These are phyloP conservation scores for Notiomystis cincta DNA, from an alignment of 2,113 vertebrate genomes.

Conservation along the genomic window DNA sequence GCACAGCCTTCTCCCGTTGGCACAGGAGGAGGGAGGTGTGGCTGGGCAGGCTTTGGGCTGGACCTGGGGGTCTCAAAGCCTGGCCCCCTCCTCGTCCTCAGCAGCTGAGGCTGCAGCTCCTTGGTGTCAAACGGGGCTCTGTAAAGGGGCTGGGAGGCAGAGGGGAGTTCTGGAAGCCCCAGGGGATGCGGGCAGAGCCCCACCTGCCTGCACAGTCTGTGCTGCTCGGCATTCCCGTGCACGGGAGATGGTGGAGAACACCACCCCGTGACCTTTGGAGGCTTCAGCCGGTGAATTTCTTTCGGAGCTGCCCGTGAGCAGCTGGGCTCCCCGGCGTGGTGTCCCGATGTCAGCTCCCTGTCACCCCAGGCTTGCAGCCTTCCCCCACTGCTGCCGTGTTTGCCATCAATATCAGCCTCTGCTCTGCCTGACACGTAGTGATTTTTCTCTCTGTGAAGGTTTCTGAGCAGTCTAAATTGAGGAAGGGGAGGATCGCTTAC, in stretches of 20 bases:
- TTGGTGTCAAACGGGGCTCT: fast-evolving
- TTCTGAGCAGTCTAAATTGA: conserved; percentile 3
- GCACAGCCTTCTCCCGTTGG: neutral
- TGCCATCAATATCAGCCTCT: neutral
- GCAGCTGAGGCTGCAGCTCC: neutral
- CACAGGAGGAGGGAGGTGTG: fast-evolving
- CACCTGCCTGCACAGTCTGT: fast-evolving
- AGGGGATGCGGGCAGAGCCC: neutral
- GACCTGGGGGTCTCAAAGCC: too few species aligned
- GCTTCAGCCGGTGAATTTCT: fast-evolving
- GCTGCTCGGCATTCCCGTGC: fast-evolving
- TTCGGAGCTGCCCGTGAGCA: fast-evolving
- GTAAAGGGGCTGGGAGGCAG: neutral
- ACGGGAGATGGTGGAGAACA: neutral
- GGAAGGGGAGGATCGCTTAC: conserved; percentile 32
- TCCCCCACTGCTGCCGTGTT: neutral
- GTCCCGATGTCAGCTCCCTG: neutral
- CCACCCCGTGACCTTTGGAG: neutral
- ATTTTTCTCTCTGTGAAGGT: neutral
- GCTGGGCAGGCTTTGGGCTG: neutral
- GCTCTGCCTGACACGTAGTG: neutral
- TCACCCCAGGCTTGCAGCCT: neutral
- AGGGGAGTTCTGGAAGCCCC: neutral
- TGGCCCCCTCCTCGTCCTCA: fast-evolving
- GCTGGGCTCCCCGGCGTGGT: neutral